Evolutionary conservation across 2,113 vertebrate genomes (phyloP).

Genomic region (rat (Rattus norvegicus)): GRCr8 NC_086034.1:35797501-35798000

Average conservation of each 20-base stretch:
- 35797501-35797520: not conserved
- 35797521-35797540: not conserved
- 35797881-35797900: not conserved
- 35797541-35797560: no score
- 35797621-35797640: not conserved
- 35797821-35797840: not conserved
- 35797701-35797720: not conserved
- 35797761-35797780: not conserved
- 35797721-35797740: not conserved
- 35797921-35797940: not conserved
- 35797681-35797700: not conserved
- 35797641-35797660: not conserved
- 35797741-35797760: not conserved
- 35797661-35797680: not conserved
- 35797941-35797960: not conserved
- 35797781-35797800: not conserved
- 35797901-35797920: not conserved
- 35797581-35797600: not conserved
- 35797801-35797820: not conserved
- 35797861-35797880: not conserved
- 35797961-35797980: not conserved
- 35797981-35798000: not conserved
- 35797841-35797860: not conserved
- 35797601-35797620: not conserved
- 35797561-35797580: not conserved